Base-by-base conservation (phyloP, 2,888 invertebrate genomes). In the Leptinotarsa rubiginosa region DNA sequence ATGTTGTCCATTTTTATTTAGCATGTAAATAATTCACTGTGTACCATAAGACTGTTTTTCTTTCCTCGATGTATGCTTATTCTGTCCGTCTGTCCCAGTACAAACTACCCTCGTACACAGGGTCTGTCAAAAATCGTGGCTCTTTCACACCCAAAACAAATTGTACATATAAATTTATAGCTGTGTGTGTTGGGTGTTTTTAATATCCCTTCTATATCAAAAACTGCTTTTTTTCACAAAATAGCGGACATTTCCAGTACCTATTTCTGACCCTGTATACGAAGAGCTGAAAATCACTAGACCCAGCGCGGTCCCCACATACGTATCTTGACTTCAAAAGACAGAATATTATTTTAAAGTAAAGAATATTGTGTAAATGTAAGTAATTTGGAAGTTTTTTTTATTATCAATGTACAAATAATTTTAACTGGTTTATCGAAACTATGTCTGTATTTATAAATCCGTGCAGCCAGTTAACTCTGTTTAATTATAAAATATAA, bases 401-500 rank as follows among this genome's bases (percentile, higher is more conserved):
- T 86, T 85, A 86, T 85, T 85, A 86, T 86, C 83, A 85, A 87
- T 87, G 87, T 87, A 87, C 87, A 87, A 87, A 87, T 86, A 87
- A 87, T 86, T 86, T 86, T 86, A 87, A 87, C 87, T 87, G 87
- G 87, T 83, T 41, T 85, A 84, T 83, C 82, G 79, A 84, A 86
- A 82, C 41, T 84, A 85, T 85, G 85, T 86, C 85, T 87, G 87
- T 87, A 87, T 87, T 86, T 87, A 87, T 86, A 87, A 87, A 87
- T 84, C 83, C 85, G 85, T 86, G 85, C 86, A 84, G 85, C 87
- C 87, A 87, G 87, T 87, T 87, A 87, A 85, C 83, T 85, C 86
- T 86, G 87, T 87, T 87, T 87, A 87, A 87, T 87, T 86, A 87
- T 87, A 85, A 88, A 87, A 87, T 86, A 87, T 87, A 87, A 87